Percentiles rank a stretch among this genome's conserved stretches.
These are phyloP conservation scores for Sylvia atricapilla DNA, from an alignment of 2,113 vertebrate species.

Conservation along the genomic window DNA sequence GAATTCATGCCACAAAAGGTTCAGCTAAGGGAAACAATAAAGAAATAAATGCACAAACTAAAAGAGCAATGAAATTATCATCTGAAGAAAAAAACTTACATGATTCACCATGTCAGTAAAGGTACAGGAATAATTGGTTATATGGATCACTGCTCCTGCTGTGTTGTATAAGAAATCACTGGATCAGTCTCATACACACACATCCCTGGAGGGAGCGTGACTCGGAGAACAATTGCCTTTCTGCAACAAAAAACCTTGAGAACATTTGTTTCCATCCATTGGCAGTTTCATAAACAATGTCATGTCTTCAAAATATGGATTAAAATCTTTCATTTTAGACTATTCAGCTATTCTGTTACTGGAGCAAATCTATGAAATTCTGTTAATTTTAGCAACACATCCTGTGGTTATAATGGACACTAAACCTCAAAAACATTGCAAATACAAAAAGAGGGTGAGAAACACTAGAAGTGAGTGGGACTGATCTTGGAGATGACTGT, in stretches of 20 bases:
- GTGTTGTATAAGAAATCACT: constrained; percentile 48
- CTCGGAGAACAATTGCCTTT: constrained; percentile 12
- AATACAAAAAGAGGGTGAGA: not conserved
- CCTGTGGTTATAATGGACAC: not conserved
- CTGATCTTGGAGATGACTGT: not conserved
- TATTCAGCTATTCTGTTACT: not conserved
- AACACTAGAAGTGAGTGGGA: not conserved
- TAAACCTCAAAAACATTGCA: not conserved
- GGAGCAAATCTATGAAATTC: not conserved
- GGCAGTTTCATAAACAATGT: not conserved
- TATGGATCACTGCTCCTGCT: constrained; percentile 51
- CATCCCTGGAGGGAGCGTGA: not conserved
- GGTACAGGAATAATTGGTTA: constrained; percentile 57
- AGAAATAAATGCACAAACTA: constrained; percentile 42
- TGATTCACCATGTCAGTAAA: constrained; percentile 45
- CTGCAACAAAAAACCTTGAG: not conserved
- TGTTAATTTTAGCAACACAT: not conserved
- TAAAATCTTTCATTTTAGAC: not conserved
- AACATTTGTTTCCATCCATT: not conserved
- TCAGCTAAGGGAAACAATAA: constrained; percentile 47
- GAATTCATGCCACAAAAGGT: constrained; percentile 55
- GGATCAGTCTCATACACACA: constrained; percentile 19
- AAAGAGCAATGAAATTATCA: constrained; percentile 48
- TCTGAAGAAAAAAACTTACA: constrained; percentile 38
- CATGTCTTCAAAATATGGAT: not conserved